Evolutionary conservation across 2,888 invertebrate genomes (phyloP).

Genomic region (Phasia obesa): DNA sequence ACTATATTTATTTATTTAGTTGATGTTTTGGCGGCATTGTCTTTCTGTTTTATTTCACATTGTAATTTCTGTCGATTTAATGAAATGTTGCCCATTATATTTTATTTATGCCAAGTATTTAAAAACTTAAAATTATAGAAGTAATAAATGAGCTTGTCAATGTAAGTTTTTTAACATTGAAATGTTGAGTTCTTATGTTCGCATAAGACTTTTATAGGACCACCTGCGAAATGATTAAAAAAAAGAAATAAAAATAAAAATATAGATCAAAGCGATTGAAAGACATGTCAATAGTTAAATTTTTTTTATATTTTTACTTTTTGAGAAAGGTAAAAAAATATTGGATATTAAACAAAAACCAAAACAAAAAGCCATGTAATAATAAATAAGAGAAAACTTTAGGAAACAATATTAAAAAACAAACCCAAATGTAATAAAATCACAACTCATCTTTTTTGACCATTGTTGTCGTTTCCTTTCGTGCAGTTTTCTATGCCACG

Average conservation of each 20-base stretch:
- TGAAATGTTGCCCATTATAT: constrained; percentile 38
- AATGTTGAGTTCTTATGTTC: constrained; percentile 54
- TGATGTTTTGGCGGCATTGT: constrained; percentile 78
- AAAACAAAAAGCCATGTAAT: background rate
- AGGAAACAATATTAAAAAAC: constrained; percentile 23
- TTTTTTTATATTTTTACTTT: background rate
- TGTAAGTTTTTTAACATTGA: constrained; percentile 65
- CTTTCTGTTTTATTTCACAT: constrained; percentile 59
- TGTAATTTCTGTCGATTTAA: constrained; percentile 46
- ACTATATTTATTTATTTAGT: constrained; percentile 78
- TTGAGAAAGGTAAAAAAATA: background rate
- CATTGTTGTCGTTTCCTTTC: constrained; percentile 40
- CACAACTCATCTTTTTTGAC: constrained; percentile 42
- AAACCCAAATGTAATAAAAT: constrained; percentile 47
- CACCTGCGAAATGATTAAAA: constrained; percentile 59
- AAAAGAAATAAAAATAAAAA: background rate
- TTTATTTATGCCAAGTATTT: constrained; percentile 12
- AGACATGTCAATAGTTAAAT: constrained; percentile 5
- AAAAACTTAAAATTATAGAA: constrained; percentile 22
- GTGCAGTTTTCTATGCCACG: constrained; percentile 11
- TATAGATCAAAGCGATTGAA: constrained; percentile 37
- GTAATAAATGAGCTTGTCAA: constrained; percentile 72
- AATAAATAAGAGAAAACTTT: constrained; percentile 22
- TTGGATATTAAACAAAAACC: background rate
- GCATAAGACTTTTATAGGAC: constrained; percentile 62